Base-by-base conservation (phyloP, 2,888 invertebrate species). In the Falcaria lacertinaria region DNA sequence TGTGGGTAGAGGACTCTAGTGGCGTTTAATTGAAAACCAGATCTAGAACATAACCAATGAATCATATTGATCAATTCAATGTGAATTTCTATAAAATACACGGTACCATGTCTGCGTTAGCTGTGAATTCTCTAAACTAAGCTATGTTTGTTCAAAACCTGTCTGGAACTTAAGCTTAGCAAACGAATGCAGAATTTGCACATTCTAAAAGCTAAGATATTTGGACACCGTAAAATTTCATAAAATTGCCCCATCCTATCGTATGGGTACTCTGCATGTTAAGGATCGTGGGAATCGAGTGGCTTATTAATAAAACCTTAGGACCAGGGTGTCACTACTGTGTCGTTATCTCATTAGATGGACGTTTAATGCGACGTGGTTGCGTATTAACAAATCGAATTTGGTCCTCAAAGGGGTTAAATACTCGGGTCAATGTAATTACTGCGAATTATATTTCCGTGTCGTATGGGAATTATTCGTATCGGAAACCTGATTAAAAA, bases 331-430 rank as follows among this genome's bases (percentile, higher is more conserved):
- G 79, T 74, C 77, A 67, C 58, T 63, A 61, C 54, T 58, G 50
- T 50, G 54, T 51, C 47, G 54, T 50, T 52, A 43, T 49, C 65
- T 57, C 77, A 79, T 82, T 74, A 74, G 65, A 64, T 64, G 45
- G 47, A 43, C 53, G 67, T 52, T 80, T 83, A 77, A 82, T 60
- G 59, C 41, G 55, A 57, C 50, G 48, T 48, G 53, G 39, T 41
- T 43, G 50, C 51, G 66, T 63, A 73, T 64, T 66, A 64, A 54
- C 55, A 65, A 67, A 71, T 69, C 69, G 51, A 74, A 76, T 74
- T 73, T 66, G 44, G 48, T 50, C n/a, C 57, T 54, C 49, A 40
- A 53, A 17, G 34, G 52, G 71, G 66, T 72, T 69, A 67, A 72
- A 52, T 43, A 52, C 39, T 41, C 16, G 42, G 45, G 45, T 45